phyloP scores from a whole-genome alignment of 2,113 vertebrate genomes.

The Cyphomyrus discorhynchus region DNA sequence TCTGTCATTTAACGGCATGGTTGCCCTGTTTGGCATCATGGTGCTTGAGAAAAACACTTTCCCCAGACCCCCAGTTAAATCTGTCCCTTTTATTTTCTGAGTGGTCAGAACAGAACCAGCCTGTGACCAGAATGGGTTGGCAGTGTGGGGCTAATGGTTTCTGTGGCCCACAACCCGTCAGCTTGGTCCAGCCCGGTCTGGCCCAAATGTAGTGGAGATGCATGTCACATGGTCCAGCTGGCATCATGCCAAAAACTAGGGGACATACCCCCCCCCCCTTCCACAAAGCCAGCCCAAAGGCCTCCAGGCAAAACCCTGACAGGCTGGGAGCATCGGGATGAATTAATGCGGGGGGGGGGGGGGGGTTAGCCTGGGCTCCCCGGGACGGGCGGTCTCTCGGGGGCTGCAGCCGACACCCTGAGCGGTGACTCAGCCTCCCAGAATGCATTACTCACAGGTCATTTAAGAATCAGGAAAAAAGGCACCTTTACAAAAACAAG shows the following conservation, averaged over 20 bases:
- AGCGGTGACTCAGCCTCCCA: slow-evolving; percentile 57
- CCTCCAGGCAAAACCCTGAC: slow-evolving; percentile 74
- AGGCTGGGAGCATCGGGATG: slow-evolving; percentile 82
- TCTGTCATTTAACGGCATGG: neutral
- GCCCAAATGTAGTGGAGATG: slow-evolving; percentile 63
- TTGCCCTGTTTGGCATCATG: neutral
- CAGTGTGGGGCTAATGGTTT: slow-evolving; percentile 60
- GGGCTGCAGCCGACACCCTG: slow-evolving; percentile 62
- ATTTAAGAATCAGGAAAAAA: slow-evolving; percentile 51
- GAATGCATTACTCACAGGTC: slow-evolving; percentile 63
- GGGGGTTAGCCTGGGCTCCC: slow-evolving; percentile 65
- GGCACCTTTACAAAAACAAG: neutral
- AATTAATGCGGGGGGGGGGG: slow-evolving; percentile 88
- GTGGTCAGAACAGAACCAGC: slow-evolving; percentile 36
- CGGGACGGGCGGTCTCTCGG: slow-evolving; percentile 54
- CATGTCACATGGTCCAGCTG: slow-evolving; percentile 82
- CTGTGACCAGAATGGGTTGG: slow-evolving; percentile 60
- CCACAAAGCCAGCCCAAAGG: slow-evolving; percentile 61
- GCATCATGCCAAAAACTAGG: slow-evolving; percentile 67
- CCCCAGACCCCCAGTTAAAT: neutral
- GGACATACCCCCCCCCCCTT: slow-evolving; percentile 24
- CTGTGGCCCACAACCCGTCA: slow-evolving; percentile 73
- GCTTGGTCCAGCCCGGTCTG: slow-evolving; percentile 47
- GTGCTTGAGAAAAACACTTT: neutral
- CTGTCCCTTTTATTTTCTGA: neutral